Percentiles rank a stretch among this genome's conserved stretches.
phyloP scores from a whole-genome alignment of 2,888 invertebrate genomes.

The Perithous albicinctus region DNA sequence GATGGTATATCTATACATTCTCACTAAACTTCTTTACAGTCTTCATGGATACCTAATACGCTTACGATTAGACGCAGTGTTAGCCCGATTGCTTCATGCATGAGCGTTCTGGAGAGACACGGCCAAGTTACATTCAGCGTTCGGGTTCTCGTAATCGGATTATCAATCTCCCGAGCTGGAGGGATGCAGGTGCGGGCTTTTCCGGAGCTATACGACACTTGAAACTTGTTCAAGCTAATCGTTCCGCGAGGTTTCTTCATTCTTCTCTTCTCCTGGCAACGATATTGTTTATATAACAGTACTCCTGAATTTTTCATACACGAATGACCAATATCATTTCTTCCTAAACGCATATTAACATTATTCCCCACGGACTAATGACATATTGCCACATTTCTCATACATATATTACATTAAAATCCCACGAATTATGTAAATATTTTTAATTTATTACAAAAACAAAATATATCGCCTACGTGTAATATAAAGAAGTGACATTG shows the following conservation, averaged over 20 bases:
- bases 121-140: constrained; percentile 24
- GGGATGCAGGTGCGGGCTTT: constrained; percentile 51
- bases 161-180: constrained; percentile 21
- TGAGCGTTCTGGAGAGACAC: neutral
- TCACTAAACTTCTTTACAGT: neutral
- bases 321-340: too few relatives aligned
- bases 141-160: constrained; percentile 57
- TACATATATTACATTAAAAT: neutral
- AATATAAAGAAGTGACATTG: neutral
- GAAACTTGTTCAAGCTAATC: too few relatives aligned
- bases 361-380: too few relatives aligned
- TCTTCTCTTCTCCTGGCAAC: too few relatives aligned
- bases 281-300: too few relatives aligned
- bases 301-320: too few relatives aligned
- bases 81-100: constrained; percentile 9
- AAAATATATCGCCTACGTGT: neutral
- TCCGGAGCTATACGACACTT: constrained; percentile 41
- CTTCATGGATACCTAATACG: constrained; percentile 26
- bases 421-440: neutral
- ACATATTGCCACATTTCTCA: too few relatives aligned
- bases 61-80: constrained; percentile 43
- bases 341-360: too few relatives aligned
- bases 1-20: neutral
- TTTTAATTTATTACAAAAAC: neutral
- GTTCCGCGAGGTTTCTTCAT: too few relatives aligned